Evolutionary conservation across 2,888 invertebrate species (phyloP), one percentile per base, ranked within the genome.

Genomic region (Fragum fragum): DNA sequence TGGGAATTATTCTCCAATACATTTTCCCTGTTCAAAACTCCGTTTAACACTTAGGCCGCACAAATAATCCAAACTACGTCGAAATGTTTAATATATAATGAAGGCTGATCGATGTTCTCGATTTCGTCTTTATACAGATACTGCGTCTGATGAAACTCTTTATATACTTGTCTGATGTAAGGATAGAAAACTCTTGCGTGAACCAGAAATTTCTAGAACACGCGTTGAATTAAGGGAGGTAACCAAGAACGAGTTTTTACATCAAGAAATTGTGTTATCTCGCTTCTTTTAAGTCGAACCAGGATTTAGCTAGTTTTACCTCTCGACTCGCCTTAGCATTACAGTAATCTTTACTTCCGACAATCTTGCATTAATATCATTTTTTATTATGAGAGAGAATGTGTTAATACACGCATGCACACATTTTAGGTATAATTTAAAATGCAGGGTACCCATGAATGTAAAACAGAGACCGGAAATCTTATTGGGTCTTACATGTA

Each of bases 1-100:
- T 66, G n/a, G 66, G 66, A 23, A 66, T 42, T 21, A 66, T 32
- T 66, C 26, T n/a, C 66, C 66, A 66, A 39, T 32, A 42, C 66
- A 66, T 66, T 1, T 23, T 57, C 57, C 3, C 11, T 23, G 2
- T 57, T n/a, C 26, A 5, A 23, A 57, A 57, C 28, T 57, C 23
- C 6, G 7, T 2, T 21, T 5, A 7, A 57, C 57, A 28, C 3
- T 57, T 36, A 36, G 3, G 9, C 32, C 9, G 5, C 32, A 36
- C 32, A 36, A 36, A 36, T 36, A 36, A 36, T 36, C 32, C 5
- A 36, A 36, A 36, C 9, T 36, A 36, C 9, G 3, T 36, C 32
- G 32, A 9, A n/a, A 6, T 36, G 32, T 23, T 57, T 23, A 9
- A 14, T 23, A 11, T 57, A 28, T 26, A 23, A 28, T 21, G 6